A percentile compares a stretch with the other conserved stretches of the same genome.
Evolutionary conservation across 30 jellyfish, hydroid and myxozoan genomes (phyloP).

Genomic region (Nemopilema nomurai): DNA sequence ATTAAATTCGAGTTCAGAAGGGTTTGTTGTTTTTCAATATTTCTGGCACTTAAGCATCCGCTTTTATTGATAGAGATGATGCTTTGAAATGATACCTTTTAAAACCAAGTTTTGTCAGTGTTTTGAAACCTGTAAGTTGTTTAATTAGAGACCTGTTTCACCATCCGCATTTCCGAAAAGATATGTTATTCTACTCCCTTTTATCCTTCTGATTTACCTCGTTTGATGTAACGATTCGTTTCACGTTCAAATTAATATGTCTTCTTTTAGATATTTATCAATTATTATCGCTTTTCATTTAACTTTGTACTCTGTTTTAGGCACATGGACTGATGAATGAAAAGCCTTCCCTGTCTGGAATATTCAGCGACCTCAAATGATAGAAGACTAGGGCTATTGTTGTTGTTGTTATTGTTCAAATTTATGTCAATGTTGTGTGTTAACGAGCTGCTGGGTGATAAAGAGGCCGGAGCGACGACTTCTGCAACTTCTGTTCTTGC

Average conservation of each 20-base stretch:
- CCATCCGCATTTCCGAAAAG: too few relatives aligned
- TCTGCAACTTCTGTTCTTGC: not conserved
- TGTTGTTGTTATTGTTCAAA: not conserved
- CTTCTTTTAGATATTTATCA: not conserved
- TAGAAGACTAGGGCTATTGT: not conserved
- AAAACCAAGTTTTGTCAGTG: too few relatives aligned
- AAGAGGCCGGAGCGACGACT: too few relatives aligned
- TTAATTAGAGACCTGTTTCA: too few relatives aligned
- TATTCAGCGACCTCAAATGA: not conserved
- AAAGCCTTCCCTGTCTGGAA: slow-evolving; percentile 30
- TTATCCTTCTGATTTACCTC: too few relatives aligned
- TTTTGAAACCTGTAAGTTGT: too few relatives aligned
- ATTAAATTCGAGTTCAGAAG: slow-evolving; percentile 74
- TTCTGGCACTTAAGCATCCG: too few relatives aligned
- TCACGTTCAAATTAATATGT: too few relatives aligned
- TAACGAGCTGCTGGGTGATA: not conserved
- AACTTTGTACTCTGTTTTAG: not conserved
- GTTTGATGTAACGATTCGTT: too few relatives aligned
- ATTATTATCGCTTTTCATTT: not conserved
- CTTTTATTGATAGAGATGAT: too few relatives aligned
- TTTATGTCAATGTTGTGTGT: not conserved
- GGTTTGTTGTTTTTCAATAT: slow-evolving; percentile 46
- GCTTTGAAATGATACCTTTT: too few relatives aligned
- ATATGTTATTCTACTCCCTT: too few relatives aligned
- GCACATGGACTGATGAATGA: slow-evolving; percentile 46